Evolutionary conservation across 1,140 invertebrate species (phyloP).

Genomic region (Druon quercuslanigerum): DNA sequence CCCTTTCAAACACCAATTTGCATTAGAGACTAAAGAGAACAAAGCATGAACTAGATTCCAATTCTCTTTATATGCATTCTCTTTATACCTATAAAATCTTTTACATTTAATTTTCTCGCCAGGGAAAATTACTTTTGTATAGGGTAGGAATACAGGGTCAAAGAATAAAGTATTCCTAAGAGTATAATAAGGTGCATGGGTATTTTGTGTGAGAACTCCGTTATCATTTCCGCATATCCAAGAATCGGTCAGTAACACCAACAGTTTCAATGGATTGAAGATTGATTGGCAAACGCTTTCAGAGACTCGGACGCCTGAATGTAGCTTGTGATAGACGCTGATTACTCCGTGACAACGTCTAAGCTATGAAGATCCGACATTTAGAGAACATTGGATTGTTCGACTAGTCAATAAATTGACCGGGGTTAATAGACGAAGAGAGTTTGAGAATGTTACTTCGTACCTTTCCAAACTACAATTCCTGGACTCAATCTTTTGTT

Average conservation of each 20-base stretch:
- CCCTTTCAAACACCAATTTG: slow-evolving; percentile 48
- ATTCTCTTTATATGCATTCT: slow-evolving; percentile 39
- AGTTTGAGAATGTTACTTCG: slow-evolving; percentile 39
- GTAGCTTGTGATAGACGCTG: slow-evolving; percentile 54
- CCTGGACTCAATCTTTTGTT: no score
- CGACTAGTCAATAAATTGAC: slow-evolving; percentile 58
- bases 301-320: slow-evolving; percentile 36
- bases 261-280: slow-evolving; percentile 34
- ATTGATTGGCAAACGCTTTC: slow-evolving; percentile 50
- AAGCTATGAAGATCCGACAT: slow-evolving; percentile 46
- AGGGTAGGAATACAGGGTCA: neutral
- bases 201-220: neutral
- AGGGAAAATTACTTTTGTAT: neutral
- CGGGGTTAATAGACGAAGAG: slow-evolving; percentile 58
- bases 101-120: slow-evolving; percentile 20
- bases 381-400: slow-evolving; percentile 53
- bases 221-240: slow-evolving; percentile 35
- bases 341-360: slow-evolving; percentile 51
- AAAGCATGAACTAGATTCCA: slow-evolving; percentile 47
- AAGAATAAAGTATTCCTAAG: neutral
- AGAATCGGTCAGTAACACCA: slow-evolving; percentile 28
- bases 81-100: slow-evolving; percentile 26
- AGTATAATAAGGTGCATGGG: neutral
- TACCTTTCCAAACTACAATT: neutral
- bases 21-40: slow-evolving; percentile 37